Base-by-base conservation (phyloP, 2,797 vertebrate genomes). In the Oreonectes daqikongensis region DNA sequence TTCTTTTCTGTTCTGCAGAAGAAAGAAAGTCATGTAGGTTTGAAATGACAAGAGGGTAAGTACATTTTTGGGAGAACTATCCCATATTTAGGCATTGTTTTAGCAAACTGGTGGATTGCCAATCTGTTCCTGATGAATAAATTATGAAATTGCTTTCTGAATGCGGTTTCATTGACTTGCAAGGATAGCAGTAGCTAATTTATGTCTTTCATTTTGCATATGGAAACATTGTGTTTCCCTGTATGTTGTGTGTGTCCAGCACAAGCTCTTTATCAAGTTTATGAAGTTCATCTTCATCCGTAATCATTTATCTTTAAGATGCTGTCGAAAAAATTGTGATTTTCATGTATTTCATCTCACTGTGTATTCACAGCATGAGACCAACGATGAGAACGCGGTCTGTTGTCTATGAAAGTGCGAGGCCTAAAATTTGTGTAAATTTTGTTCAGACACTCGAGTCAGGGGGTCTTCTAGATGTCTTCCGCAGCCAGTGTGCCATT, bases 401-500 rank as follows among this genome's bases (percentile, higher is more conserved):
- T 76, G 42, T 9, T 61, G 9, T 35, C 59, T 61, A 24, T 38
- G n/a, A 28, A 61, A 68, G 24, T 60, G 32, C 9, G 5, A 8
- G 14, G 52, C 26, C 65, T 76, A 11, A 50, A 69, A 76, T 46
- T 26, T 50, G 42, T 9, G 26, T 20, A 48, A 68, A 48, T 59
- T 60, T 76, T 67, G 63, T 60, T 68, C 64, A 59, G 53, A 75
- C 22, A 35, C 32, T 40, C 32, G 73, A 35, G 40, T 48, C 40
- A 46, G 73, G 30, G 22, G 74, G 53, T 69, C 65, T 61, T 69
- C 10, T 38, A 57, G 63, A 75, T 75, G 28, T 68, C 61, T 76
- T 55, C 53, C 68, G 28, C 52, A 60, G 53, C 28, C 26, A 46
- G 42, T 52, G 53, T 50, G 20, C 5, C 30, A 15, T 48, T 76